These are phyloP conservation scores for Heliconius aoede DNA, from an alignment of 2,888 invertebrate genomes.

Conservation along the genomic window DNA sequence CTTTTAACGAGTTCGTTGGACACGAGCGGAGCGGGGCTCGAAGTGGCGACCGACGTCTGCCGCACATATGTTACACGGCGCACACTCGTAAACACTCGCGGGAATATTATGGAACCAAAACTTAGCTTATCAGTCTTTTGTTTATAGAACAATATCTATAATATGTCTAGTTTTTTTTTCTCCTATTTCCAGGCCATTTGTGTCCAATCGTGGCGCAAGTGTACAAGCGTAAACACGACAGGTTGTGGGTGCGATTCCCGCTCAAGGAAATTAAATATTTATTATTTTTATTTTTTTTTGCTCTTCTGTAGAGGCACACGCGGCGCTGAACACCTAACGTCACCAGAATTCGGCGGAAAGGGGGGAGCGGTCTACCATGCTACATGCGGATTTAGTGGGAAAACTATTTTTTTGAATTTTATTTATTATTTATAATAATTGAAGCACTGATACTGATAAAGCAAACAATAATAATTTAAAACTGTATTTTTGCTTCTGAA, in stretches of 20 bases:
- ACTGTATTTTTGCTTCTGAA: constrained; percentile 22
- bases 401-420: neutral
- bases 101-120: constrained; percentile 49
- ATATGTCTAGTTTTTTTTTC: neutral
- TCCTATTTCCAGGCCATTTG: neutral
- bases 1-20: constrained; percentile 84
- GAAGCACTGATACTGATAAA: neutral
- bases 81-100: constrained; percentile 52
- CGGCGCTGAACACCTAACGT: too few relatives aligned
- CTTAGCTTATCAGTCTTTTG: constrained; percentile 36
- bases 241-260: too few relatives aligned
- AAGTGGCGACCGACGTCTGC: constrained; percentile 60
- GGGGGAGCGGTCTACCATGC: too few relatives aligned
- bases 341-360: too few relatives aligned
- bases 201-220: too few relatives aligned
- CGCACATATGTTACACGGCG: constrained; percentile 60
- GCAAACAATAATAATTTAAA: constrained; percentile 10
- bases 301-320: too few relatives aligned
- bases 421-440: constrained; percentile 5
- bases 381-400: too few relatives aligned
- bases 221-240: too few relatives aligned
- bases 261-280: too few relatives aligned
- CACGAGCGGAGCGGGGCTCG: constrained; percentile 62
- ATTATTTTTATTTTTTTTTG: too few relatives aligned
- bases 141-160: constrained; percentile 10